Percentiles rank a stretch among this genome's conserved stretches.
phyloP scores from a whole-genome alignment of 2,888 invertebrate species.

The Glaucopsyche alexis region DNA sequence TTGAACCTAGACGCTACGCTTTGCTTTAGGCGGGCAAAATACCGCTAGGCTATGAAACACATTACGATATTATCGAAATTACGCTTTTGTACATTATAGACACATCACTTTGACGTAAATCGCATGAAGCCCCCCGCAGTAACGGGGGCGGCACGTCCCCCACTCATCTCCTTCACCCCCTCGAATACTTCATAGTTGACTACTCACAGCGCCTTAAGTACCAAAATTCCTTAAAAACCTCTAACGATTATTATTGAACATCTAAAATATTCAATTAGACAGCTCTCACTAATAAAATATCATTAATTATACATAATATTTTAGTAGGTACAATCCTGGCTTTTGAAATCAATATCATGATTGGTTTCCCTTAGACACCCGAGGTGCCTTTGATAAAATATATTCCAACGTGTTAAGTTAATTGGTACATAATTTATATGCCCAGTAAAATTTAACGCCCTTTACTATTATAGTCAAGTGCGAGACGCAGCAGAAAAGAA shows the following conservation, averaged over 20 bases:
- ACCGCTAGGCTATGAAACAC: too few relatives aligned
- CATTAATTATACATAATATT: constrained; percentile 27
- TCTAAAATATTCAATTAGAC: constrained; percentile 24
- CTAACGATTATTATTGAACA: constrained; percentile 32
- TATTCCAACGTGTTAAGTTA: constrained; percentile 59
- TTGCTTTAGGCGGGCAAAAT: too few relatives aligned
- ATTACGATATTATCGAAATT: too few relatives aligned
- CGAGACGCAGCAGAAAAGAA: neutral
- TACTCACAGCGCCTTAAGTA: too few relatives aligned
- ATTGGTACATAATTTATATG: constrained; percentile 70
- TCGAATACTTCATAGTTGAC: too few relatives aligned
- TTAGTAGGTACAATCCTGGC: constrained; percentile 5
- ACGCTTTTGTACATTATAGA: too few relatives aligned
- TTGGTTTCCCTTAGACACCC: constrained; percentile 15
- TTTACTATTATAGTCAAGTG: constrained; percentile 45
- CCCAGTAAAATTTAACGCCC: constrained; percentile 61
- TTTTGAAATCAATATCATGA: constrained; percentile 26
- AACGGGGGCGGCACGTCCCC: too few relatives aligned
- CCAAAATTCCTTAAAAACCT: constrained; percentile 32
- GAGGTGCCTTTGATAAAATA: constrained; percentile 46
- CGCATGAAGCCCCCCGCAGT: too few relatives aligned
- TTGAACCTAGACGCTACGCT: too few relatives aligned
- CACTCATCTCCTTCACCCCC: too few relatives aligned
- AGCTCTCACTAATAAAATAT: constrained; percentile 18
- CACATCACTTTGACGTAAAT: too few relatives aligned